Conservation (phyloP, 2,888 invertebrate genomes). For the Heliconius cydno region DNA sequence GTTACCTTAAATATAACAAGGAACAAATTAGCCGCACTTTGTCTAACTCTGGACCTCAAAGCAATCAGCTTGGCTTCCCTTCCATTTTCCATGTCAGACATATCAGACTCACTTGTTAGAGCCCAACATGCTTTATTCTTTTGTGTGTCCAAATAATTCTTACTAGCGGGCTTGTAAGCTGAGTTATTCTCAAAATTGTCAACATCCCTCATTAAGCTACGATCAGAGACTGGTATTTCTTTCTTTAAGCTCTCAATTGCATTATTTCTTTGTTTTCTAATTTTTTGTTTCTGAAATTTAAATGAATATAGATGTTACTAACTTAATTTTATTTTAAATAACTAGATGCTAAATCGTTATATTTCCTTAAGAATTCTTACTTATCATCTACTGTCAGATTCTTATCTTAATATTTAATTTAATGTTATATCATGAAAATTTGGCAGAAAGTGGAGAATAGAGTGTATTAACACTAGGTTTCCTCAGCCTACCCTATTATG, state of each 20-base stretch:
- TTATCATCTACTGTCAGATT: background rate
- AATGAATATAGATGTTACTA: background rate
- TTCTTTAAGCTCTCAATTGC: constrained; percentile 76
- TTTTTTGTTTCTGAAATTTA: constrained; percentile 72
- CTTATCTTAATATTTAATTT: background rate
- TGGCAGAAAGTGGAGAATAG: too few species aligned
- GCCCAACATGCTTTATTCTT: constrained; percentile 64
- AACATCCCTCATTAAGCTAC: constrained; percentile 73
- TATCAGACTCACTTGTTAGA: constrained; percentile 87
- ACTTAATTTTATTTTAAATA: background rate
- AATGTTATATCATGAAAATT: background rate
- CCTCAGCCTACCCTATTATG: too few species aligned
- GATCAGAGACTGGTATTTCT: constrained; percentile 75
- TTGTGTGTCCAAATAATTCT: constrained; percentile 67
- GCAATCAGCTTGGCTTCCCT: constrained; percentile 77
- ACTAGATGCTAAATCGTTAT: background rate
- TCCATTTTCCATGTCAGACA: constrained; percentile 85
- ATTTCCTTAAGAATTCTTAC: background rate
- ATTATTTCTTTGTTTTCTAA: constrained; percentile 77
- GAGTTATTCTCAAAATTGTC: constrained; percentile 71
- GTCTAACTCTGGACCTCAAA: constrained; percentile 85
- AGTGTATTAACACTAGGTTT: too few species aligned
- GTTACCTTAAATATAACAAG: constrained; percentile 83
- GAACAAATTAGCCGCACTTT: constrained; percentile 86
- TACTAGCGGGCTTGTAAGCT: constrained; percentile 71